A percentile compares a stretch with the other conserved stretches of the same genome.
phyloP scores from a whole-genome alignment of 2,113 vertebrate species.

The Poecile atricapillus region DNA sequence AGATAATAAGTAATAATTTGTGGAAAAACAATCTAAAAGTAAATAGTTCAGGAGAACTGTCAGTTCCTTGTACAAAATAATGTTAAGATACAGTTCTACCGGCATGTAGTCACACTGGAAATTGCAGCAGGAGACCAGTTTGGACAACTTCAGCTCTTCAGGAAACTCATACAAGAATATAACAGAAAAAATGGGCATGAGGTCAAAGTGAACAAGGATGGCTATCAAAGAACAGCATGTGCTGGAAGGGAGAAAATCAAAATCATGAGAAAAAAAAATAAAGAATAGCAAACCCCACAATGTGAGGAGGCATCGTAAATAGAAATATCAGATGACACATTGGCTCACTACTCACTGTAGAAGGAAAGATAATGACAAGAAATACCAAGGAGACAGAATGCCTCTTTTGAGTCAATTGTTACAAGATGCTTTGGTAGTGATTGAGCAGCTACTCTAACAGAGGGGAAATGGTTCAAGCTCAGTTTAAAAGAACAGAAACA shows the following conservation, averaged over 20 bases:
- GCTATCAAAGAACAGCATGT: background rate
- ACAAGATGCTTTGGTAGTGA: background rate
- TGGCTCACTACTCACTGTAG: background rate
- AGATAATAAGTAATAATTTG: background rate
- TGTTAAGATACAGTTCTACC: background rate
- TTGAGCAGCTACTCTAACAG: background rate
- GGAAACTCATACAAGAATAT: background rate
- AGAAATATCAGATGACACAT: background rate
- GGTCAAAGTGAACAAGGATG: background rate
- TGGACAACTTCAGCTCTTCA: background rate
- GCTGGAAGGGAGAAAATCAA: constrained; percentile 15
- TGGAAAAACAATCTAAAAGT: background rate
- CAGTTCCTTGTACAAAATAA: background rate
- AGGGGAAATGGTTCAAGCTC: background rate
- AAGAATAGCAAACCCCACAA: background rate
- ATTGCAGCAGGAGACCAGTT: background rate
- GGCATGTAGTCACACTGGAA: background rate
- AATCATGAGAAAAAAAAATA: background rate
- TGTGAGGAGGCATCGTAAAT: background rate
- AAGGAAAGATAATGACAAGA: background rate
- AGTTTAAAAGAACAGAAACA: background rate
- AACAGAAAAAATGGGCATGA: background rate
- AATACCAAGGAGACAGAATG: background rate
- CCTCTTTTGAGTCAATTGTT: background rate
- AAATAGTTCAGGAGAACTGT: background rate